Conservation (phyloP, 2,797 vertebrate genomes). For the Premnoplex brunnescens region DNA sequence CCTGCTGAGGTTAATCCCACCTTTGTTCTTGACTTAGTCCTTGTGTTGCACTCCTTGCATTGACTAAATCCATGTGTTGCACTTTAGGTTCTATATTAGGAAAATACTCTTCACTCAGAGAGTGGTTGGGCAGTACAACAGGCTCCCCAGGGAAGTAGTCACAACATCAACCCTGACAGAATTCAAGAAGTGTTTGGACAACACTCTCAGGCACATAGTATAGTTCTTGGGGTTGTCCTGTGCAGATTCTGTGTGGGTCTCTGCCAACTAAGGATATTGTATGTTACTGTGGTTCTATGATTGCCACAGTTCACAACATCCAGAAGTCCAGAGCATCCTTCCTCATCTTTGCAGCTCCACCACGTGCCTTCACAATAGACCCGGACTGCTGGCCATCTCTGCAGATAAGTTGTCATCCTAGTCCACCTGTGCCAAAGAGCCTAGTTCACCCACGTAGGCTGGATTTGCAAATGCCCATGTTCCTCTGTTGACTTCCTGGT, state of each 20-base stretch:
- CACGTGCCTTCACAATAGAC: not conserved
- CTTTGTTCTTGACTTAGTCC: not conserved
- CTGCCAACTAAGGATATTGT: not conserved
- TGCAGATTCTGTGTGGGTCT: not conserved
- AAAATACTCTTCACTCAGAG: not conserved
- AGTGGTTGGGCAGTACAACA: not conserved
- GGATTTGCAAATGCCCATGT: fast-evolving
- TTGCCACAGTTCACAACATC: fast-evolving
- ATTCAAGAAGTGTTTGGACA: not conserved
- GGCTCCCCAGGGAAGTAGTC: not conserved
- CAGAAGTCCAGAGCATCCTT: not conserved
- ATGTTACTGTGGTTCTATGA: not conserved
- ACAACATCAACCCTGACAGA: not conserved
- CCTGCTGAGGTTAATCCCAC: not conserved
- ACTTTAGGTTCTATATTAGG: not conserved
- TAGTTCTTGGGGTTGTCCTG: not conserved
- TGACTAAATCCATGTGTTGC: not conserved
- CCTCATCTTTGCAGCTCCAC: not conserved
- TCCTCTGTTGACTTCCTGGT: not conserved
- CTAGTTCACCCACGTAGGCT: not conserved
- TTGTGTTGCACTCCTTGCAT: not conserved
- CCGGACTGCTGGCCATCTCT: fast-evolving
- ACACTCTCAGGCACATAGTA: not conserved
- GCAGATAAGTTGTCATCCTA: not conserved
- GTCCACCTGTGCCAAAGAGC: fast-evolving